Evolutionary conservation across 2,113 vertebrate species (phyloP), one percentile per base, ranked within the genome.

Genomic region (Egretta garzetta): DNA sequence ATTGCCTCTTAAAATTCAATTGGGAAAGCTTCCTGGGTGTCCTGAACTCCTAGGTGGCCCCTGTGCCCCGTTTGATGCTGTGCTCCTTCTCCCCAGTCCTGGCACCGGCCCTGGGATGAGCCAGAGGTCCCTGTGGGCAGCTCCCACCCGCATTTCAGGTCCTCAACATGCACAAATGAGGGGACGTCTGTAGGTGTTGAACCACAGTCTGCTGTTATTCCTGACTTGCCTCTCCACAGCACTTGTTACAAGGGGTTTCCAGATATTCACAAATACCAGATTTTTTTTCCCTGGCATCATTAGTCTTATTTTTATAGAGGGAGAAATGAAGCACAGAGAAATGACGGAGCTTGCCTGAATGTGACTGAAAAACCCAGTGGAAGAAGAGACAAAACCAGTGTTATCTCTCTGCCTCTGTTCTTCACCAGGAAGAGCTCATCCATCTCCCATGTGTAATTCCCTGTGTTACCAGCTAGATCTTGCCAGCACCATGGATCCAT

Each of bases 1-100:
- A 85, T 35, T 47, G 60, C 64, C 76, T 89, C 76, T 96, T 86
- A 67, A 95, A 89, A 77, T 89, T 89, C 60, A 89, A 67, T 60
- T 3, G 2, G 18, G 43, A 84, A 64, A 63, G 6, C 86, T 94
- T 93, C 64, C 93, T 89, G 86, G 87, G 91, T 95, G 93, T 95
- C 45, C 94, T 60, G 55, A 92, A 37, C 59, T 83, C 58, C 64
- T 41, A 82, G 63, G 86, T 67, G 86, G 75, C 50, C 55, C 0
- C 4, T 7, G n/a, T 1, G 3, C 18, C 26, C n/a, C 5, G 10
- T 74, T 43, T 79, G 59, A 59, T 19, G n/a, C 30, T 13, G 10
- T 2, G 4, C 2, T 81, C 9, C 50, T 77, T 63, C 26, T 87
- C 8, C 37, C 12, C 0, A 0, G 10, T 2, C 4, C 24, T 43